Conservation (phyloP, 2,797 vertebrate genomes). For the Brachyrhaphis roseni region DNA sequence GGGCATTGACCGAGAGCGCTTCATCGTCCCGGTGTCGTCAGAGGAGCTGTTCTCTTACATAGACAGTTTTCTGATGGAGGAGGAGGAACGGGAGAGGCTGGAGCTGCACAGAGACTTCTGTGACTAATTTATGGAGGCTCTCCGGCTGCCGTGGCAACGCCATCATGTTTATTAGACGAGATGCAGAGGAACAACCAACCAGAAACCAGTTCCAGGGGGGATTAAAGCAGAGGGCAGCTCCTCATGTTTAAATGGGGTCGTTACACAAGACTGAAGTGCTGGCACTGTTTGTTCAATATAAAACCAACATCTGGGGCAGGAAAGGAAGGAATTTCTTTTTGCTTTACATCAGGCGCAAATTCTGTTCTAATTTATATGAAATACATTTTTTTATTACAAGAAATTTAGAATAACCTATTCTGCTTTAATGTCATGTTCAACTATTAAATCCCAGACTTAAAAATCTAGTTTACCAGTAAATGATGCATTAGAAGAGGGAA, state of each 20-base stretch:
- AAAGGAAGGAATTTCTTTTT: not conserved
- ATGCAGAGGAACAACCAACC: slow-evolving; percentile 23
- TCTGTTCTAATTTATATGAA: not conserved
- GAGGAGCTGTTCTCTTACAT: slow-evolving; percentile 92
- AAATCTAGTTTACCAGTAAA: not conserved
- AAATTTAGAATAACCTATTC: not conserved
- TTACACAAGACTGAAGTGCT: slow-evolving; percentile 45
- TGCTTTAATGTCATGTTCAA: not conserved
- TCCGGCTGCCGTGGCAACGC: slow-evolving; percentile 40
- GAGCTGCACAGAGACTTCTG: slow-evolving; percentile 83
- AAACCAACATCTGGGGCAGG: not conserved
- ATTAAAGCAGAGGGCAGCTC: slow-evolving; percentile 20
- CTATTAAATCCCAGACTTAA: not conserved
- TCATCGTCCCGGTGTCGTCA: slow-evolving; percentile 83
- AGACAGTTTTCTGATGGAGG: slow-evolving; percentile 88
- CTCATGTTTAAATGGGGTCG: slow-evolving; percentile 45
- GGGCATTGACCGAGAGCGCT: slow-evolving; percentile 90
- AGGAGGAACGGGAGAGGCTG: slow-evolving; percentile 81
- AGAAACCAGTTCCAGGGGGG: slow-evolving; percentile 26
- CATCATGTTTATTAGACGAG: slow-evolving; percentile 32
- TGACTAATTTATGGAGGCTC: slow-evolving; percentile 74
- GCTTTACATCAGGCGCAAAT: not conserved
- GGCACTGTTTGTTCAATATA: slow-evolving; percentile 23
- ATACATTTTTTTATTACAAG: not conserved
- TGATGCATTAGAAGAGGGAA: not conserved